Evolutionary conservation across 92 coral and sea anemone species (phyloP).

Genomic region (Ricordea florida): DNA sequence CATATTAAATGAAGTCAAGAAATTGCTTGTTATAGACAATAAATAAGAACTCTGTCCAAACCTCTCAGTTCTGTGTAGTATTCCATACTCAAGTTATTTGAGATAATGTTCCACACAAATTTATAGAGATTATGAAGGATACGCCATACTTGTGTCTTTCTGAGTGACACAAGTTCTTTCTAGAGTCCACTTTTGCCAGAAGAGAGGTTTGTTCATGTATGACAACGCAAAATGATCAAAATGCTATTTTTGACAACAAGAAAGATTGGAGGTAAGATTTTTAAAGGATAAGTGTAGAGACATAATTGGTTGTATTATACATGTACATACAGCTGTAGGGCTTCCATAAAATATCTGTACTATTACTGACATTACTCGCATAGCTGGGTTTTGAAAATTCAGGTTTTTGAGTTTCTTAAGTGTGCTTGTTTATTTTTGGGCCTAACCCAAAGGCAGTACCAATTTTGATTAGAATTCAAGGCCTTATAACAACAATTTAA

Average conservation of each 20-base stretch:
- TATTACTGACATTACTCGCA: conserved; percentile 38
- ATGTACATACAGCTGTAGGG: no score
- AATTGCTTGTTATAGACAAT: no score
- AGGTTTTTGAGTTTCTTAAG: conserved; percentile 30
- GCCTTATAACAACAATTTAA: conserved; percentile 37
- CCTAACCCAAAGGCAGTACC: conserved; percentile 41
- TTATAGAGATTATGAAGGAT: no score
- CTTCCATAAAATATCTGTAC: conserved; percentile 28
- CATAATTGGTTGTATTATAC: no score
- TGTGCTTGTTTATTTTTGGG: conserved; percentile 31
- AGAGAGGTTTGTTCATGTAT: conserved; percentile 40
- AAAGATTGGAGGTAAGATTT: conserved; percentile 1
- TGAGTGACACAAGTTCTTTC: no score
- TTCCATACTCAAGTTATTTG: no score
- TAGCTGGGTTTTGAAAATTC: conserved; percentile 41
- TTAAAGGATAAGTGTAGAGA: conserved; percentile 7
- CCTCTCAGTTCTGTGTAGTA: no score
- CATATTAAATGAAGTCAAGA: no score
- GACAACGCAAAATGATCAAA: conserved; percentile 26
- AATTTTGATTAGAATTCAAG: conserved; percentile 32
- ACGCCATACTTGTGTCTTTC: no score
- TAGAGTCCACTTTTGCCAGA: no score
- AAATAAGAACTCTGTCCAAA: no score
- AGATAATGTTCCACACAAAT: no score
- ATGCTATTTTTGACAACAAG: conserved; percentile 11